These are phyloP conservation scores for Coboldia fuscipes DNA, from an alignment of 1,140 invertebrate genomes.

Conservation along the genomic window DNA sequence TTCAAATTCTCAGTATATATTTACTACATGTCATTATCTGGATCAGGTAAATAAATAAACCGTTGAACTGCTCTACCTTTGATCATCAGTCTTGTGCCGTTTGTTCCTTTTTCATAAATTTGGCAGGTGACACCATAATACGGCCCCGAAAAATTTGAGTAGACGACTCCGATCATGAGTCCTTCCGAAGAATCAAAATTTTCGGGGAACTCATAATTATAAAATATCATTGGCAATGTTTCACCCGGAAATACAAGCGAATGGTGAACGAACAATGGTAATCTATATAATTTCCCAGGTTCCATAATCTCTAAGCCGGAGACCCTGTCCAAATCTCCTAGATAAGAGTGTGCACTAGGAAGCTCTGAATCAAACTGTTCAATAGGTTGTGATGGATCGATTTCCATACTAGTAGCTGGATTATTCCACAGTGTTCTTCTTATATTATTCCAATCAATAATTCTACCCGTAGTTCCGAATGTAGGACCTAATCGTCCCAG, in stretches of 20 bases:
- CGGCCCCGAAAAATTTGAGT: background rate
- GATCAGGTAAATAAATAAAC: constrained; percentile 14
- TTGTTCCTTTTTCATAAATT: constrained; percentile 16
- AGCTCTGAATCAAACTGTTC: background rate
- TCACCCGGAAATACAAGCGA: constrained; percentile 49
- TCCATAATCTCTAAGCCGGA: constrained; percentile 16
- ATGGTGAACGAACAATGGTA: constrained; percentile 35
- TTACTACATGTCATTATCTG: no score
- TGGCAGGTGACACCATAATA: constrained; percentile 19
- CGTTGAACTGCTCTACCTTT: constrained; percentile 16
- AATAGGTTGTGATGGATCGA: no score
- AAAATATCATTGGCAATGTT: constrained; percentile 40
- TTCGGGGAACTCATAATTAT: no score
- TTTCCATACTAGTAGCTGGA: no score
- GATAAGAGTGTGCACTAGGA: constrained; percentile 9
- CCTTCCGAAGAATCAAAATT: no score
- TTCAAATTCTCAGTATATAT: no score
- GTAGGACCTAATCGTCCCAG: no score
- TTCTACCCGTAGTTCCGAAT: no score
- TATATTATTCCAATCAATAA: no score
- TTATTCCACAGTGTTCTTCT: no score
- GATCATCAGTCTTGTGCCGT: constrained; percentile 10
- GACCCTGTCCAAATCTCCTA: constrained; percentile 16
- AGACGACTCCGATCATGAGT: no score
- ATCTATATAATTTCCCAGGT: constrained; percentile 14